Evolutionary conservation across 2,888 invertebrate genomes (phyloP).

Genomic region (Philereme transversata): DNA sequence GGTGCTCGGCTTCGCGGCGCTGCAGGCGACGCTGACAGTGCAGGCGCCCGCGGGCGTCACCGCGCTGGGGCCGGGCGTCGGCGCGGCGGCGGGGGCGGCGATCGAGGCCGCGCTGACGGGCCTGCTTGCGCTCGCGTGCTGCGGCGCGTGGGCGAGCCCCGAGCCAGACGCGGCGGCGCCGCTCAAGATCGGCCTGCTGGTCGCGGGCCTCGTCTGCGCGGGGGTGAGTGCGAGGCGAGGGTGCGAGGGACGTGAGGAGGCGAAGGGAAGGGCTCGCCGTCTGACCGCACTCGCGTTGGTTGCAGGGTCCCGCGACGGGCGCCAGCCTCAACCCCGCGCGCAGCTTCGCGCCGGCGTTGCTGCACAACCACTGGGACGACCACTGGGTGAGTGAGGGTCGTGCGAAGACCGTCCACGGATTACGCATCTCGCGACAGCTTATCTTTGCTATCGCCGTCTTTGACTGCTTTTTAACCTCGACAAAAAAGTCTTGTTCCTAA

Average conservation of each 20-base stretch:
- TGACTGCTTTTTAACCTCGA: too few relatives aligned
- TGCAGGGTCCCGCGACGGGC: slow-evolving; percentile 86
- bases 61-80: slow-evolving; percentile 43
- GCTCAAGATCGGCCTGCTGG: slow-evolving; percentile 67
- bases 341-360: slow-evolving; percentile 88
- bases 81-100: slow-evolving; percentile 42
- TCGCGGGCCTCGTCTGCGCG: slow-evolving; percentile 68
- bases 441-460: too few relatives aligned
- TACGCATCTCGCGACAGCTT: too few relatives aligned
- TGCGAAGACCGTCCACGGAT: too few relatives aligned
- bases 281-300: background rate
- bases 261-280: background rate
- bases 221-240: slow-evolving; percentile 64
- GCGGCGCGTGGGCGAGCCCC: slow-evolving; percentile 62
- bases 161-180: slow-evolving; percentile 60
- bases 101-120: slow-evolving; percentile 61
- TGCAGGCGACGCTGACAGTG: slow-evolving; percentile 39
- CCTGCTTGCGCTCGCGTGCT: slow-evolving; percentile 57
- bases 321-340: slow-evolving; percentile 89
- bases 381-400: slow-evolving; percentile 88
- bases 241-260: slow-evolving; percentile 1
- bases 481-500: too few relatives aligned
- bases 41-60: slow-evolving; percentile 40
- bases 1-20: slow-evolving; percentile 55
- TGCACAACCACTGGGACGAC: slow-evolving; percentile 82